Evolutionary conservation across 2,888 invertebrate genomes (phyloP), one percentile per base, ranked within the genome.

Genomic region (Fragum whitleyi): DNA sequence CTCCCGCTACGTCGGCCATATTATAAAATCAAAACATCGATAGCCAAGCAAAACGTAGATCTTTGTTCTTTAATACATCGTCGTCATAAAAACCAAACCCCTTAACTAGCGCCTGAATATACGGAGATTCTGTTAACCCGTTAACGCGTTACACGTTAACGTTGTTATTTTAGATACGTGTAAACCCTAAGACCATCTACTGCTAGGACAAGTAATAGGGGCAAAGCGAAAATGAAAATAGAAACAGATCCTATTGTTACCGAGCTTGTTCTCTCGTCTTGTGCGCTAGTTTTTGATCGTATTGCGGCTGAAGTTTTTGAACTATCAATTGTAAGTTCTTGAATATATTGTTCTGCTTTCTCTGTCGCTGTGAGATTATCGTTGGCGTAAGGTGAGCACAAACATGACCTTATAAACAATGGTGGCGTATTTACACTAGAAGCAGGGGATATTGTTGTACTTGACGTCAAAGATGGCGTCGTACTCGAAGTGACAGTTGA

Each of bases 201-300:
- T 6, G 16, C 11, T 3, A 61, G 9, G 7, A 61, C 26, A 11
- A 61, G 26, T 1, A 29, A 28, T 26, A 29, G 2, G 9, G 32
- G 29, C 11, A 61, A 3, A 7, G 28, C 3, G 14, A 61, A 29
- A 61, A 61, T 6, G 3, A 61, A 7, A 16, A 61, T 61, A 11
- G 61, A 61, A 29, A 61, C 32, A 14, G 28, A 26, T 61, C 61
- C 61, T 19, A 61, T 61, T 1, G 61, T 26, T 1, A 61, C 29
- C 6, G 61, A 61, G 28, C 61, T 61, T 28, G 61, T 28, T 61
- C 61, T 61, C 26, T 61, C 29, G 26, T 61, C 61, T 29, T 61
- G 11, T 28, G 61, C 61, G 19, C 61, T 29, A 26, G 61, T 61
- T 29, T 61, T 61, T 14, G 61, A 2, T 29, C 61, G 28, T 9